Conservation (phyloP, 30 jellyfish, hydroid and myxozoan genomes). For the Phacellophora camtschatica region DNA sequence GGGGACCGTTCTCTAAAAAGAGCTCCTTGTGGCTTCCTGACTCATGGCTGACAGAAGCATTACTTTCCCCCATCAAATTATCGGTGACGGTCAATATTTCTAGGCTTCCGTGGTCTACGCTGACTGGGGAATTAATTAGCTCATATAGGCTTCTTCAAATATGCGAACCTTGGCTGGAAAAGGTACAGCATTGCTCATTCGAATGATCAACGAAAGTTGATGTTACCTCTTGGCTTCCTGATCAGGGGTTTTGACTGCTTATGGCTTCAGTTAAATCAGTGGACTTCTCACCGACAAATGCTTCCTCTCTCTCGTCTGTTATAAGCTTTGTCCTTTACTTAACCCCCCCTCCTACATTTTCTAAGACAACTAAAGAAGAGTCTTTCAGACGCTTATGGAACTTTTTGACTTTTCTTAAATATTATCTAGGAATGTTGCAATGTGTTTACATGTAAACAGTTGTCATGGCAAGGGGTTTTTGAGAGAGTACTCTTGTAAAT, state of each 20-base stretch:
- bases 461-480: no score
- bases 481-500: no score
- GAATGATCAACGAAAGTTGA: background rate
- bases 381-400: no score
- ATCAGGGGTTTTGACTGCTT: background rate
- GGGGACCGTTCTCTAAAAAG: background rate
- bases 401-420: no score
- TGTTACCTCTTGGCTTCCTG: background rate
- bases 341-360: no score
- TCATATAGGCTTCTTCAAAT: background rate
- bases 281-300: background rate
- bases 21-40: background rate
- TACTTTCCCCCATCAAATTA: background rate
- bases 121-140: background rate
- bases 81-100: background rate
- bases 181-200: background rate
- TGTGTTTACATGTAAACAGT: no score
- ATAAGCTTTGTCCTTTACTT: background rate
- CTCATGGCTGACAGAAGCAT: background rate
- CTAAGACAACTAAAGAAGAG: no score
- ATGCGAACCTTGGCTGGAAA: background rate
- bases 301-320: background rate
- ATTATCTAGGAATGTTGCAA: no score
- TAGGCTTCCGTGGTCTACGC: background rate
- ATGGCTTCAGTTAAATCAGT: background rate